Conservation (phyloP, 2,797 vertebrate species). For the Eulemur albifrons region DNA sequence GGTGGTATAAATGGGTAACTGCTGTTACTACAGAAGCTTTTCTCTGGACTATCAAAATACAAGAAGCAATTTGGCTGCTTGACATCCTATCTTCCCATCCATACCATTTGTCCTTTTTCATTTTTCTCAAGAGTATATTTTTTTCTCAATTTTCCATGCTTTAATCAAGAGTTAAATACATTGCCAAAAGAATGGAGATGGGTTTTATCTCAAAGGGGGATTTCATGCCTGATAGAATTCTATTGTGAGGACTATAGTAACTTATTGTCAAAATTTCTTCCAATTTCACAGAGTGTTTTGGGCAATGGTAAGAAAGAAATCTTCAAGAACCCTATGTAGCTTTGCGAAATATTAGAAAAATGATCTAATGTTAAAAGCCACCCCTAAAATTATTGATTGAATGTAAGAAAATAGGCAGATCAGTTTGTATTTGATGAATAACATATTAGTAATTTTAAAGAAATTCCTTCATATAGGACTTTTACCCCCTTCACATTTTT, state of each 20-base stretch:
- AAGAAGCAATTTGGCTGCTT: background rate
- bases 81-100: background rate
- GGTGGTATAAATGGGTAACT: background rate
- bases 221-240: background rate
- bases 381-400: background rate
- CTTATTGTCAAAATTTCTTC: background rate
- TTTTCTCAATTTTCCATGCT: background rate
- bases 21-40: background rate
- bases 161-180: background rate
- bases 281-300: background rate
- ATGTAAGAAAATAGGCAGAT: background rate
- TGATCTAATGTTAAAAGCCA: background rate
- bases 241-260: background rate
- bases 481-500: background rate
- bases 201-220: background rate
- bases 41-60: background rate
- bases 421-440: background rate
- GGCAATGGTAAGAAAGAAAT: background rate
- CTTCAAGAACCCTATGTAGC: background rate
- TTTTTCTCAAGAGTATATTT: background rate
- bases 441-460: background rate
- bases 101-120: background rate
- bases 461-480: background rate
- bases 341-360: background rate
- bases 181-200: background rate